Evolutionary conservation across 2,113 vertebrate species (phyloP), one percentile per base, ranked within the genome.

Genomic region (Orthonyx spaldingii): DNA sequence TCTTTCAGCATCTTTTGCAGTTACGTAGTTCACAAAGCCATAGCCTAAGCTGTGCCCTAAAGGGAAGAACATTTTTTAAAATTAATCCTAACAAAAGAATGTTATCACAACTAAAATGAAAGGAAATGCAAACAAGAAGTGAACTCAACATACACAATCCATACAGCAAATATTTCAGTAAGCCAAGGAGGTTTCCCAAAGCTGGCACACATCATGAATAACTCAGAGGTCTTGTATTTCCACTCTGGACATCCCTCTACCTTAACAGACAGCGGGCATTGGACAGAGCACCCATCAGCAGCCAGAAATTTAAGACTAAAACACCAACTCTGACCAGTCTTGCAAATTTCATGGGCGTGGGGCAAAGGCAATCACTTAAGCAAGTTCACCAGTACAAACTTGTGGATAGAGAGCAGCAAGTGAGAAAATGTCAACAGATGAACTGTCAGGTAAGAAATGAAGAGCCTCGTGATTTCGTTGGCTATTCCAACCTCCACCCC

Each of bases 11-110:
- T 99, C 99, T 98, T 99, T 99, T 96, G 99, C 99, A 96, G 99
- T 99, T 98, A 99, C 98, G 47, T 99, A 99, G 98, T 99, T 99
- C 98, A 99, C 99, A 96, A 99, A 99, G 97, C 99, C 99, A 19
- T 99, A 99, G 98, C 99, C 99, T 98, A 99, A 98, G 99, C 99
- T 99, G 98, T 99, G 99, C 96, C 99, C 99, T 99, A 97, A 94
- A 97, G 39, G 96, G 98, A 98, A 98, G 93, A 98, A 92, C 28
- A 91, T 5, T 50, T 32, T 28, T 41, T 10, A 3, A 66, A 63
- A 72, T 86, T 70, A 89, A 70, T 39, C 22, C 32, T 57, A 76
- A 87, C 13, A 42, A 65, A 50, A 44, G 9, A 32, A 79, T 13
- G 18, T 30, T 64, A 12, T 35, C 37, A 16, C 22, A 23, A 28